These are phyloP conservation scores for Pterois miles DNA, from an alignment of 2,797 vertebrate genomes.

Conservation along the genomic window DNA sequence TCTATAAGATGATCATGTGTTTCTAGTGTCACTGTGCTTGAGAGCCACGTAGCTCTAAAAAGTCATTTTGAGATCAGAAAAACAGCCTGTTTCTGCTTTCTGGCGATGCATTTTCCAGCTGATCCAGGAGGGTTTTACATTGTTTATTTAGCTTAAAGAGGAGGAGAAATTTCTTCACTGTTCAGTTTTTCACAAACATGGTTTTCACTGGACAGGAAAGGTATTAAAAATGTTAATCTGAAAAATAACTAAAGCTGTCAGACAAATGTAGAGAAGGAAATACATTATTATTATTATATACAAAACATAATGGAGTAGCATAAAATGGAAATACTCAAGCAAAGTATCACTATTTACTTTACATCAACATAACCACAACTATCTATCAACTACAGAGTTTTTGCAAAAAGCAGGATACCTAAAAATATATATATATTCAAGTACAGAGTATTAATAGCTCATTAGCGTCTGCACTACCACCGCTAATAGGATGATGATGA, in stretches of 20 bases:
- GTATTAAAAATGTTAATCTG: not conserved
- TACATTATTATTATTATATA: too few relatives aligned
- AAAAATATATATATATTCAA: not conserved
- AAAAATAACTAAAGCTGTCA: too few relatives aligned
- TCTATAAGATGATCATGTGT: not conserved
- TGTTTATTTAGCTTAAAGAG: too few relatives aligned
- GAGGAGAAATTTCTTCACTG: not conserved
- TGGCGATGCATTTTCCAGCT: too few relatives aligned
- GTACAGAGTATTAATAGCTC: not conserved
- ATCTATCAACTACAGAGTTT: not conserved
- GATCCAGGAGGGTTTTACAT: too few relatives aligned
- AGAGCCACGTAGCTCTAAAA: not conserved
- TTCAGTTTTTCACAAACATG: not conserved
- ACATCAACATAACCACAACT: not conserved
- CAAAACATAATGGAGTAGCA: too few relatives aligned
- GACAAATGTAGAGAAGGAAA: too few relatives aligned
- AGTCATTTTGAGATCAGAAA: not conserved
- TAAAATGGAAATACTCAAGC: not conserved
- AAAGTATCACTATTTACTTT: not conserved
- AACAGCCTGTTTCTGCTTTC: not conserved
- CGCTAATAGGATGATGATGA: constrained; percentile 78
- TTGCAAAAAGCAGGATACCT: not conserved
- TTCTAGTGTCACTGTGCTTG: not conserved
- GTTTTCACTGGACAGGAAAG: not conserved
- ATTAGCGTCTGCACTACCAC: not conserved